phyloP scores from a whole-genome alignment of 2,113 vertebrate genomes.

The Pterocles orientalis region DNA sequence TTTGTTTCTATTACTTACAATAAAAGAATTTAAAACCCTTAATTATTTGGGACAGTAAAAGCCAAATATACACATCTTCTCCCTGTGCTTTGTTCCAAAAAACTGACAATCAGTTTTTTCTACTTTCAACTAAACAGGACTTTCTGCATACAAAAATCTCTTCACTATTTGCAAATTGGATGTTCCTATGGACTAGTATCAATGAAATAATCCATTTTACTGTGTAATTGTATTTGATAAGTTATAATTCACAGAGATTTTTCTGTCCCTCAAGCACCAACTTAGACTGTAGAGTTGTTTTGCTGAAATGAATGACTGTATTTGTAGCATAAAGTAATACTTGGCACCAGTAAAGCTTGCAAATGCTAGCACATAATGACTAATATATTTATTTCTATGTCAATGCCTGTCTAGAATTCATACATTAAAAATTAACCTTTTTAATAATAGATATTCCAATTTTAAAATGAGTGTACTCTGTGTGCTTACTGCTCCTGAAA shows the following conservation, averaged over 20 bases:
- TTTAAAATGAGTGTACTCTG: neutral
- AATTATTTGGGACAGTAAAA: neutral
- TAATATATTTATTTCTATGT: conserved; percentile 35
- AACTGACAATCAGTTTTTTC: neutral
- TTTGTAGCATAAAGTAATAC: neutral
- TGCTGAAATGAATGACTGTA: neutral
- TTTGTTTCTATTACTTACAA: neutral
- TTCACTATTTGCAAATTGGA: conserved; percentile 22
- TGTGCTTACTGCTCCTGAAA: neutral
- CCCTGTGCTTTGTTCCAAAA: neutral
- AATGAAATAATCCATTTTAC: conserved; percentile 51
- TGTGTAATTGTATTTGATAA: conserved; percentile 39
- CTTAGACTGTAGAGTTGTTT: neutral
- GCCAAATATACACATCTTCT: neutral
- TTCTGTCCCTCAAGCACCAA: neutral
- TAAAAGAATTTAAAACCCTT: neutral
- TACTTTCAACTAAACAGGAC: neutral
- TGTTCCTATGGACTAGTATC: neutral
- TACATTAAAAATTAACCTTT: conserved; percentile 29
- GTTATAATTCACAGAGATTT: conserved; percentile 13
- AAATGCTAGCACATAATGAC: neutral
- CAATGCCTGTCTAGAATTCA: neutral
- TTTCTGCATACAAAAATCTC: neutral
- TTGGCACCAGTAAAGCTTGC: neutral
- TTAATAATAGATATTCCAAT: conserved; percentile 20